Base-by-base conservation (phyloP, 2,888 invertebrate species). In the Drosophila dives region DNA sequence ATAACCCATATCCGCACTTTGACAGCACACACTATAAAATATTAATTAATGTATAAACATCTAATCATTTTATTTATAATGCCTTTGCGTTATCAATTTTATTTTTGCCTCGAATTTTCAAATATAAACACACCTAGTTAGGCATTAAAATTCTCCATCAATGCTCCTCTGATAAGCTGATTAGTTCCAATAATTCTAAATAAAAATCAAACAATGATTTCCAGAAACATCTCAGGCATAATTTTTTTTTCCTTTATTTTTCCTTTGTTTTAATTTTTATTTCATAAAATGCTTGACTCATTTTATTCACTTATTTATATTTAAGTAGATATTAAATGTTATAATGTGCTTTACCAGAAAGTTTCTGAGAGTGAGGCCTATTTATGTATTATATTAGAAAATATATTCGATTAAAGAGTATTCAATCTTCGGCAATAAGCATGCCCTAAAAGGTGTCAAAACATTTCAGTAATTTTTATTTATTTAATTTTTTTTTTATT, bases 381-480 rank as follows among this genome's bases (percentile, higher is more conserved):
- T 26, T 26, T 26, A 26, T 26, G 26, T n/a, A n/a, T n/a, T n/a
- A n/a, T n/a, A n/a, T n/a, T 26, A 6, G 7, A 20, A 7, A 20
- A 12, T 20, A 12, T 1, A 42, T 17, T 26, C 17, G 15, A 23
- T 26, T 23, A 26, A 34, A 55, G 38, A n/a, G 26, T n/a, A 1
- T 29, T 7, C 7, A 5, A 1, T 7, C 15, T 38, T 38, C 38
- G 23, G 11, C 45, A 15, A 3, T 5, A 2, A 10, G 20, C 7
- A 12, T 33, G 3, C 38, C 26, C 12, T 8, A 6, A 34, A 33
- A 48, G 48, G 33, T 67, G 66, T 34, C 67, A 67, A 40, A 49
- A 38, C 38, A 20, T 55, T 55, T 66, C 6, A 26, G 20, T 29
- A 29, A 5, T 1, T 29, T 29, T 29, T 29, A 5, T 1, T 29